Base-by-base conservation (phyloP, 1,140 invertebrate genomes). In the Tetragonula clypearis region DNA sequence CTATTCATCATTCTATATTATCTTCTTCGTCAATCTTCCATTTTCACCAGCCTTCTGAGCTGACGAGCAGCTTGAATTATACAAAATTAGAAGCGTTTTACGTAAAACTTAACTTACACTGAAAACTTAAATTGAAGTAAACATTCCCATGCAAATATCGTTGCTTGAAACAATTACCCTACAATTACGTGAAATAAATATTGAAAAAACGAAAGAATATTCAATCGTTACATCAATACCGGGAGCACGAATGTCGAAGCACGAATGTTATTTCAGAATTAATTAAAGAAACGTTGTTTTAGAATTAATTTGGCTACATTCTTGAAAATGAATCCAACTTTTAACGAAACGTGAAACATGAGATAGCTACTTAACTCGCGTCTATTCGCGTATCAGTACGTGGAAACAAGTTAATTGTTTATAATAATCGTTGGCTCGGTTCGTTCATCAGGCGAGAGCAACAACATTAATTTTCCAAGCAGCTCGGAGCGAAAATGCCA, bases 381-480 rank as follows among this genome's bases (percentile, higher is more conserved):
- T 71, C 68, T 86, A 79, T 86, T 58, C 66, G 55, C 23, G 69
- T 77, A 60, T 80, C 71, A 79, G 23, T 15, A 41, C 21, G 35
- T 35, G 35, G 35, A 35, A 49, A 71, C 26, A 82, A 71, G 49
- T 79, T 65, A 82, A 41, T 56, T 1, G 8, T 68, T 19, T 19
- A 30, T 30, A 35, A 19, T 35, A 68, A 11, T 68, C 82, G 58
- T 76, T 35, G 49, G 56, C 72, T 30, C n/a, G 41, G 4, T 30
- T n/a, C 26, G 81, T 74, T 35, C 56, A 79, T 74, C 69, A 79
- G 71, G 49, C 71, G 30, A 35, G 41, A 49, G 58, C 66, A 66
- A 86, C 75, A 79, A 83, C 66, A 71, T 82, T 87, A 79, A 87
- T 83, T 86, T 41, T 17, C 23, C 19, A 65, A 66, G 68, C 14